phyloP scores from a whole-genome alignment of 2,113 vertebrate genomes.

The Eolophus roseicapilla region DNA sequence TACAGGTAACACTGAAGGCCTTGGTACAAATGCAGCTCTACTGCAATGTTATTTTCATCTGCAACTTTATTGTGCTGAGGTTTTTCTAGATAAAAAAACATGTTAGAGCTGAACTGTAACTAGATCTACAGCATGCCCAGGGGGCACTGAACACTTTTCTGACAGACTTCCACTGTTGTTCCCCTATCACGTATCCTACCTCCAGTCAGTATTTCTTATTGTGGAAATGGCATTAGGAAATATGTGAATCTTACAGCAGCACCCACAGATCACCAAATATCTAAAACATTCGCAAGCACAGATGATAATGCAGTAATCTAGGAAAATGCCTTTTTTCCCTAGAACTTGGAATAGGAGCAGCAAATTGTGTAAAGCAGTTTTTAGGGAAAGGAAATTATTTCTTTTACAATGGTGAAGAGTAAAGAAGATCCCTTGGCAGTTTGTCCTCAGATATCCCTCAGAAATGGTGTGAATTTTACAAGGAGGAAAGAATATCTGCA shows the following conservation, averaged over 20 bases:
- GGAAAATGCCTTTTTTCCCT: not conserved
- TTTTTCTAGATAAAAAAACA: not conserved
- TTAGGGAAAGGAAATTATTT: not conserved
- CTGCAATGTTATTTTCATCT: not conserved
- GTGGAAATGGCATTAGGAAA: not conserved
- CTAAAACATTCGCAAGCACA: not conserved
- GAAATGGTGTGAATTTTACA: not conserved
- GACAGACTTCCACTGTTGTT: not conserved
- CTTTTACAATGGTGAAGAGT: not conserved
- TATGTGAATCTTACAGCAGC: not conserved
- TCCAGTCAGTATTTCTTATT: not conserved
- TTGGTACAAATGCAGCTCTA: not conserved
- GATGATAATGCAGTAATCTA: not conserved
- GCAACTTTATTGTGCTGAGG: not conserved
- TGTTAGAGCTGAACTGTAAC: not conserved
- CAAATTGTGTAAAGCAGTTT: not conserved
- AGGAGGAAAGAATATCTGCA: not conserved
- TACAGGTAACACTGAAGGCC: not conserved
- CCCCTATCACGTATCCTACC: not conserved
- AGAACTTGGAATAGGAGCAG: not conserved
- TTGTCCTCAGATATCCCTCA: not conserved
- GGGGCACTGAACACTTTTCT: not conserved
- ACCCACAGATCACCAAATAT: not conserved
- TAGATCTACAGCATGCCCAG: not conserved
- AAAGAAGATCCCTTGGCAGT: not conserved